Conservation (phyloP, 2,797 vertebrate species). For the Scleropages formosus region DNA sequence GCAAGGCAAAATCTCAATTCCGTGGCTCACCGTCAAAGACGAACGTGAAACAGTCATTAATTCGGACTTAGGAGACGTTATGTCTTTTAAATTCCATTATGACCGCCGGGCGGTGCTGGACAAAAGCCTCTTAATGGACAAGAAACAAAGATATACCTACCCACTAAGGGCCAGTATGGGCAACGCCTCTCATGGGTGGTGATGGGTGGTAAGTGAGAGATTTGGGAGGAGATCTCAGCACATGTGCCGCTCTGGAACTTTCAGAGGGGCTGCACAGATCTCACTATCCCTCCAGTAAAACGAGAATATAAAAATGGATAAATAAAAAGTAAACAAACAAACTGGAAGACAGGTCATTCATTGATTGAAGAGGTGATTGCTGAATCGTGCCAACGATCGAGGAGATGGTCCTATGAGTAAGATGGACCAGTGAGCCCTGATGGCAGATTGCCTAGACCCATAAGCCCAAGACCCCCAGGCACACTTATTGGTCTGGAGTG, state of each 20-base stretch:
- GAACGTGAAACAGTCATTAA: neutral
- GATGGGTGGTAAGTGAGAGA: neutral
- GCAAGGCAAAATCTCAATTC: neutral
- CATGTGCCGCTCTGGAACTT: too few relatives aligned
- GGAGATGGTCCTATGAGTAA: neutral
- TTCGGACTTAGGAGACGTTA: neutral
- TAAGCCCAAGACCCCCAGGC: neutral
- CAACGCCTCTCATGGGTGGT: neutral
- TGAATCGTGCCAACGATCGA: neutral
- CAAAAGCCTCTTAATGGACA: neutral
- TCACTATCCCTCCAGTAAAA: too few relatives aligned
- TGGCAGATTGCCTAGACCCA: neutral
- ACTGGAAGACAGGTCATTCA: neutral
- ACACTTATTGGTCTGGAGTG: slow-evolving; percentile 12
- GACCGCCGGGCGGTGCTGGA: neutral
- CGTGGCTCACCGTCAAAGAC: neutral
- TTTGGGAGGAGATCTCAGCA: neutral
- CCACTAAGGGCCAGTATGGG: neutral
- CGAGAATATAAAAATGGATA: neutral
- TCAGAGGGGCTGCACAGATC: too few relatives aligned
- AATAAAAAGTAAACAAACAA: neutral
- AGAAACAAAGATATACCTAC: slow-evolving; percentile 8
- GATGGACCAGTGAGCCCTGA: neutral
- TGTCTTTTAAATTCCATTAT: slow-evolving; percentile 1
- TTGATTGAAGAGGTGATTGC: neutral